A percentile compares a stretch with the other conserved stretches of the same genome.
These are phyloP conservation scores for Sminthurinus aureus DNA, from an alignment of 2,888 invertebrate genomes.

Conservation along the genomic window DNA sequence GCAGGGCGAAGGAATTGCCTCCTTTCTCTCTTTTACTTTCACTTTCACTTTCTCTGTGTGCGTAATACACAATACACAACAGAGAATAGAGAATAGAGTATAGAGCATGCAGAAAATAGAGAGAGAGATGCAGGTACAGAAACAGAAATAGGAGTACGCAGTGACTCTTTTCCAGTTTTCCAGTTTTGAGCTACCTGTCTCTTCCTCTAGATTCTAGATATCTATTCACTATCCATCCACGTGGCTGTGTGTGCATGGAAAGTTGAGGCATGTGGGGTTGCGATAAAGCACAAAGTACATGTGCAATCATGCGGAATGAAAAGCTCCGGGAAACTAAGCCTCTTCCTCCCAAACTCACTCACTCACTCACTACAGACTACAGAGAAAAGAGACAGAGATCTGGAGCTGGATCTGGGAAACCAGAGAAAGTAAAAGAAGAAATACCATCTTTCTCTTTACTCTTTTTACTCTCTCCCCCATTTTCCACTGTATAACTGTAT, in stretches of 20 bases:
- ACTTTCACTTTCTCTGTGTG: too few species aligned
- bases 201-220: not conserved
- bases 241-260: not conserved
- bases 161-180: too few species aligned
- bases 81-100: too few species aligned
- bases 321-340: slow-evolving; percentile 1
- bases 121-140: too few species aligned
- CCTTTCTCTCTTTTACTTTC: too few species aligned
- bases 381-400: not conserved
- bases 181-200: not conserved
- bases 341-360: not conserved
- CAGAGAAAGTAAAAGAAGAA: not conserved
- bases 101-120: too few species aligned
- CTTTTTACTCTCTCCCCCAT: not conserved
- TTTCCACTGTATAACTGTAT: too few species aligned
- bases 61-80: too few species aligned
- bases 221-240: not conserved
- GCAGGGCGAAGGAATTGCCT: not conserved
- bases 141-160: too few species aligned
- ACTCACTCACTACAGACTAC: not conserved
- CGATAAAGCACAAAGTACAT: slow-evolving; percentile 20
- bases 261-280: not conserved
- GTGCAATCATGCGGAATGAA: slow-evolving; percentile 20
- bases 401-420: not conserved
- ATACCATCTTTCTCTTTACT: not conserved